Evolutionary conservation across 2,888 invertebrate species (phyloP).

Genomic region (Rhingia rostrata): DNA sequence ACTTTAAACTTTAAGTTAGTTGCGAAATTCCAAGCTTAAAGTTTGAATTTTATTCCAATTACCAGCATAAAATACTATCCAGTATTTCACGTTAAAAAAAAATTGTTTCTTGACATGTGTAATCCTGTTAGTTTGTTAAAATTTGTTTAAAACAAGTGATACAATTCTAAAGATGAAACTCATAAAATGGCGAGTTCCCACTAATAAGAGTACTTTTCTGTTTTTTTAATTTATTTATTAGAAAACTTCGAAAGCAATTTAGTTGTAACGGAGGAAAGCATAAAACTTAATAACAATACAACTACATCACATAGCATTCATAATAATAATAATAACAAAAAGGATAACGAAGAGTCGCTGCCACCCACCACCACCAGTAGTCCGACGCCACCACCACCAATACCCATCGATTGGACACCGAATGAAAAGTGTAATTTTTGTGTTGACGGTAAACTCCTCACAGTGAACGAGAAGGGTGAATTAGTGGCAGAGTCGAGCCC

Average conservation of each 20-base stretch:
- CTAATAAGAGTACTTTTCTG: neutral
- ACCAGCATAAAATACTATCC: too few relatives aligned
- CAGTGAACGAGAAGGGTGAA: conserved; percentile 83
- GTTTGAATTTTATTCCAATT: too few relatives aligned
- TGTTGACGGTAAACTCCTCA: conserved; percentile 88
- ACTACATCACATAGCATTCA: conserved; percentile 65
- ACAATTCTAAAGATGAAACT: neutral
- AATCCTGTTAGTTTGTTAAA: too few relatives aligned
- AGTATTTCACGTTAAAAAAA: too few relatives aligned
- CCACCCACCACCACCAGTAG: conserved; percentile 78
- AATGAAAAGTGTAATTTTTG: conserved; percentile 93
- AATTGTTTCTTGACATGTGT: too few relatives aligned
- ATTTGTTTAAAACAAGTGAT: neutral
- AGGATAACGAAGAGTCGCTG: conserved; percentile 81
- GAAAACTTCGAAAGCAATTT: conserved; percentile 55
- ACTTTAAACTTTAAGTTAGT: too few relatives aligned
- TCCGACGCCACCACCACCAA: conserved; percentile 78
- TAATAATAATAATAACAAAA: conserved; percentile 81
- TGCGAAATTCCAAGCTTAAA: too few relatives aligned
- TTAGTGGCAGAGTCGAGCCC: conserved; percentile 83
- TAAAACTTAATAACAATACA: conserved; percentile 66
- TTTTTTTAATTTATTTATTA: conserved; percentile 25
- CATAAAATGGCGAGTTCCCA: neutral
- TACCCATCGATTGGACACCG: conserved; percentile 90
- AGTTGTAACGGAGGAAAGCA: conserved; percentile 52